A percentile compares a stretch with the other conserved stretches of the same genome.
phyloP scores from a whole-genome alignment of 2,797 vertebrate genomes.

The Tiaroga cobitis region DNA sequence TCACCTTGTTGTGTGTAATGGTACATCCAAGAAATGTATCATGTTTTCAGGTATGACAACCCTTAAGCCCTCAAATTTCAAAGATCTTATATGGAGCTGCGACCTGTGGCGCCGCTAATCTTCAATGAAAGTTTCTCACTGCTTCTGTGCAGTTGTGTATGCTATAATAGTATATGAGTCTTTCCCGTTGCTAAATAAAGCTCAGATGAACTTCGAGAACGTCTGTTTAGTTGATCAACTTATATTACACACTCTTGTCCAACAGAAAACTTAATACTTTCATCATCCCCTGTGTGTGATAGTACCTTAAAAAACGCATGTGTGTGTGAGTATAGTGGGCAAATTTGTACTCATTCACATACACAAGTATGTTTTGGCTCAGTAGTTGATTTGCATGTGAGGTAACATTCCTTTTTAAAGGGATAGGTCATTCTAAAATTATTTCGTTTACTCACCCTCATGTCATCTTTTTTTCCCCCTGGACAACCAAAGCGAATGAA shows the following conservation, averaged over 20 bases:
- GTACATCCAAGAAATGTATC: conserved; percentile 19
- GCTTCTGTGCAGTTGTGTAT: conserved; percentile 42
- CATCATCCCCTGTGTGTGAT: conserved; percentile 28
- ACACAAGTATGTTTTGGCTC: conserved; percentile 21
- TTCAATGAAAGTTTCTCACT: conserved; percentile 34
- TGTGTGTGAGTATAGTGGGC: conserved; percentile 58
- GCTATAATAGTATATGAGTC: conserved; percentile 32
- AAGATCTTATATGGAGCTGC: background rate
- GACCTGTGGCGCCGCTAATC: background rate
- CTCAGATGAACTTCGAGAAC: conserved; percentile 61
- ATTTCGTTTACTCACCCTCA: background rate
- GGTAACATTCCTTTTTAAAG: conserved; percentile 9
- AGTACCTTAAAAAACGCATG: conserved; percentile 24
- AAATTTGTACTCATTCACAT: conserved; percentile 38
- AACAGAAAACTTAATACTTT: conserved; percentile 26
- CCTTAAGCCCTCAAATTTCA: conserved; percentile 37
- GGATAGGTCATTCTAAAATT: background rate
- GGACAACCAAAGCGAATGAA: background rate
- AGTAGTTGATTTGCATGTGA: background rate
- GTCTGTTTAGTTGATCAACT: conserved; percentile 71
- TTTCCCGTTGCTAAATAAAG: conserved; percentile 68
- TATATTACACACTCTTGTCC: conserved; percentile 62
- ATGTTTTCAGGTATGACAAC: conserved; percentile 37
- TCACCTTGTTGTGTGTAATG: background rate
- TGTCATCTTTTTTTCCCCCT: background rate